Conservation (phyloP, 2,113 vertebrate species). For the Emydocephalus ijimae region DNA sequence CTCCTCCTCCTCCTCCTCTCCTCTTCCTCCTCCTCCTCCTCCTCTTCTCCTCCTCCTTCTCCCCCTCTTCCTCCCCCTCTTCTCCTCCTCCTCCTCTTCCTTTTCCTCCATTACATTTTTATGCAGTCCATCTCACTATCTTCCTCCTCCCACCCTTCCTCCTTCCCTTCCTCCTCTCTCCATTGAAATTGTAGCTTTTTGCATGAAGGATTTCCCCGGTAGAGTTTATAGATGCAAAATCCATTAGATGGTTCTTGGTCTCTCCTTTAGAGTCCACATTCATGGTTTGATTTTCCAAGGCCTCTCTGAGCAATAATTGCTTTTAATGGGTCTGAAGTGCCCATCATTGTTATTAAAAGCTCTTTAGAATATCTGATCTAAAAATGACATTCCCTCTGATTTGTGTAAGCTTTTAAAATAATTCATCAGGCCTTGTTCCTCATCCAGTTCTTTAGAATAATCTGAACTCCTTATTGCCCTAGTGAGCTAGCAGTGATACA, state of each 20-base stretch:
- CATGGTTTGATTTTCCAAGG: background rate
- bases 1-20: accelerated
- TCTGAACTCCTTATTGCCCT: background rate
- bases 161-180: background rate
- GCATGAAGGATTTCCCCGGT: background rate
- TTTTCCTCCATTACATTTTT: background rate
- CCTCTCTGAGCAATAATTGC: background rate
- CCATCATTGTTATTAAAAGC: background rate
- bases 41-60: background rate
- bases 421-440: background rate
- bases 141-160: too few species aligned
- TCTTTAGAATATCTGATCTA: background rate
- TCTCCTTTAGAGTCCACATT: background rate
- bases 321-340: background rate
- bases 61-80: accelerated
- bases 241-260: background rate
- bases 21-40: too few species aligned
- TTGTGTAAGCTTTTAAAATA: background rate
- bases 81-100: background rate
- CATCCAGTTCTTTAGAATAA: background rate
- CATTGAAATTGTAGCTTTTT: background rate
- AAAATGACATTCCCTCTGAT: background rate
- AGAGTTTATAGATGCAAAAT: background rate
- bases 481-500: background rate
- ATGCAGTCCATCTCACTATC: too few species aligned